Percentiles rank a stretch among this genome's conserved stretches.
Conservation (phyloP, 2,888 invertebrate genomes). For the Macaria liturata region DNA sequence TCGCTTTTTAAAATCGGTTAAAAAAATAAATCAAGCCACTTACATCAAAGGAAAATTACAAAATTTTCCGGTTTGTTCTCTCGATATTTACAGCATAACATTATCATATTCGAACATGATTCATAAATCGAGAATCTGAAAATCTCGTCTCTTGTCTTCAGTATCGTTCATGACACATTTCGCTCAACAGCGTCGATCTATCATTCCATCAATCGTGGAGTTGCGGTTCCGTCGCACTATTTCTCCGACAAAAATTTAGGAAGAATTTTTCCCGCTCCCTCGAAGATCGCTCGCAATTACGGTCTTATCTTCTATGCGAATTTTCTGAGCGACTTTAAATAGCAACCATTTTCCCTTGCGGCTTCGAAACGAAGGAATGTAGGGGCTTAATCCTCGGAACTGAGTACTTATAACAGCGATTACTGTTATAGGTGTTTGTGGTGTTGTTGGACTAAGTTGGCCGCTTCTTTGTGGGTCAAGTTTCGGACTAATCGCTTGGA, state of each 20-base stretch:
- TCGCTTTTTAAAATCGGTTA: too few relatives aligned
- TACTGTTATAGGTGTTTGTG: slow-evolving; percentile 48
- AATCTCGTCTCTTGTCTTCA: background rate
- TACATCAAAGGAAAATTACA: too few relatives aligned
- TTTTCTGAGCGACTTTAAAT: slow-evolving; percentile 74
- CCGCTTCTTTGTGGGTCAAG: slow-evolving; percentile 28
- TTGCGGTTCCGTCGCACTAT: slow-evolving; percentile 44
- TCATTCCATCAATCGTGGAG: slow-evolving; percentile 21
- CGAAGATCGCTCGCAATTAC: slow-evolving; percentile 69
- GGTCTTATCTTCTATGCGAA: slow-evolving; percentile 69
- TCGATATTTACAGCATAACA: too few relatives aligned
- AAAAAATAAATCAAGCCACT: too few relatives aligned
- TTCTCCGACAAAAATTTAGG: slow-evolving; percentile 47
- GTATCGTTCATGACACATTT: slow-evolving; percentile 17
- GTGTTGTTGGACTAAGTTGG: slow-evolving; percentile 39
- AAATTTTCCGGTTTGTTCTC: background rate
- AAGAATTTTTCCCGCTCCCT: slow-evolving; percentile 49
- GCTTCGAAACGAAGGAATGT: slow-evolving; percentile 53
- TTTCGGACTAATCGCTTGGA: slow-evolving; percentile 16
- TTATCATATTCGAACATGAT: too few relatives aligned
- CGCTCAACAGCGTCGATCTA: slow-evolving; percentile 10
- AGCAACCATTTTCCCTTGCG: slow-evolving; percentile 68
- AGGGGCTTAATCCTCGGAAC: slow-evolving; percentile 53
- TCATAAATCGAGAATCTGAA: background rate
- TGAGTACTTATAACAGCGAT: slow-evolving; percentile 54